phyloP scores from a whole-genome alignment of 1,140 invertebrate species.

The Drosophila willistoni region DNA sequence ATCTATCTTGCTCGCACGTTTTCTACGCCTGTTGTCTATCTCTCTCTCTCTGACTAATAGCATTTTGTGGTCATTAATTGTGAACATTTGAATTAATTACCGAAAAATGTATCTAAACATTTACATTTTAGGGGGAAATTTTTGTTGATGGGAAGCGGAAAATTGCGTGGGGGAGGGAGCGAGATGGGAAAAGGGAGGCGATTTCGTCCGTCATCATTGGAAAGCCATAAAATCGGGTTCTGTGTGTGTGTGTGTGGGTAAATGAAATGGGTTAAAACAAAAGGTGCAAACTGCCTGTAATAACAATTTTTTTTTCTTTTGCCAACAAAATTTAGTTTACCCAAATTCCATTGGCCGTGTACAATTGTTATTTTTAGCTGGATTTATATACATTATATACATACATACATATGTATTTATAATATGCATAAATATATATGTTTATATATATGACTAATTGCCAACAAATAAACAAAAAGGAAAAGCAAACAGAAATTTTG shows the following conservation, averaged over 20 bases:
- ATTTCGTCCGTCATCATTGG: conserved; percentile 48
- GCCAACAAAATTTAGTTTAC: conserved; percentile 9
- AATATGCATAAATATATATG: background rate
- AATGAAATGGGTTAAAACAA: conserved; percentile 30
- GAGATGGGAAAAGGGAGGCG: background rate
- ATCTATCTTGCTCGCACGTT: conserved; percentile 6
- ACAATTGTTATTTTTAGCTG: conserved; percentile 11
- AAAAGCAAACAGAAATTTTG: conserved; percentile 6
- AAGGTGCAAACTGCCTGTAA: conserved; percentile 68
- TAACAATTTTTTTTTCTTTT: conserved; percentile 48
- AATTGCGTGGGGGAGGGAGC: background rate
- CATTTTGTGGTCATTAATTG: conserved; percentile 57
- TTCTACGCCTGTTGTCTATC: background rate
- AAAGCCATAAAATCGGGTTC: conserved; percentile 64
- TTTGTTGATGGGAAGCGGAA: background rate
- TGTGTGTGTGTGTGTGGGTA: conserved; percentile 21
- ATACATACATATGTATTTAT: background rate
- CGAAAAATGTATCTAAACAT: conserved; percentile 65
- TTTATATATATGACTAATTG: conserved; percentile 5
- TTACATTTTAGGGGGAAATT: conserved; percentile 25
- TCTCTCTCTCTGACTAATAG: background rate
- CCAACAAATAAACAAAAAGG: conserved; percentile 6
- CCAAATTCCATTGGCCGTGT: conserved; percentile 5
- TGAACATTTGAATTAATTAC: conserved; percentile 77
- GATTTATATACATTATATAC: conserved; percentile 11